Evolutionary conservation across 2,113 vertebrate species (phyloP).

Genomic region (Gnathonemus echidnorhynchus): DNA sequence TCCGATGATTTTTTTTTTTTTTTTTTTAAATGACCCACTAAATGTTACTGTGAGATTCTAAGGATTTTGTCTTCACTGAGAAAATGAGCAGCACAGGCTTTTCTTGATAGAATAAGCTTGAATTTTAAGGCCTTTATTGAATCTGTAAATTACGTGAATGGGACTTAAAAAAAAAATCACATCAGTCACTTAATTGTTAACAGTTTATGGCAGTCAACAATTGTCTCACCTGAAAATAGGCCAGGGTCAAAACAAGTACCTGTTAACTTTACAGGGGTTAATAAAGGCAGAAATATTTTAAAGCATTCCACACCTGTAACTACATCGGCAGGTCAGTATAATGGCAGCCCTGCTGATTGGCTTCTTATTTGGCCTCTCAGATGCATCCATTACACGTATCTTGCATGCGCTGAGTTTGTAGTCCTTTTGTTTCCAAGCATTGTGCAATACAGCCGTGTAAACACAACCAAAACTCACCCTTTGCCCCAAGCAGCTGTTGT

Average conservation of each 20-base stretch:
- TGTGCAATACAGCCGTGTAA: not conserved
- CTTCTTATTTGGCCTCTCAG: not conserved
- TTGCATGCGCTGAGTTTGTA: not conserved
- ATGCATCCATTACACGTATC: conserved; percentile 4
- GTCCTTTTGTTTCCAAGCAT: not conserved
- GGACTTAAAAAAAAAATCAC: not conserved
- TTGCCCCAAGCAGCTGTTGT: conserved; percentile 1
- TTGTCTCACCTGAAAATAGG: not conserved
- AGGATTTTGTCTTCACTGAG: not conserved
- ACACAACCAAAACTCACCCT: not conserved
- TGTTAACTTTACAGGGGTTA: not conserved
- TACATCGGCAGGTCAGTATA: conserved; percentile 17
- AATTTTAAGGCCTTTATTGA: not conserved
- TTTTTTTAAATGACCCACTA: not conserved
- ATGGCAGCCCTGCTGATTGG: not conserved
- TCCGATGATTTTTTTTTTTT: not conserved
- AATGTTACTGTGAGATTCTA: not conserved
- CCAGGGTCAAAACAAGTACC: not conserved
- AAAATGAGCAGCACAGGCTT: not conserved
- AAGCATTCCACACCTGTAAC: conserved; percentile 34
- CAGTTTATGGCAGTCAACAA: not conserved
- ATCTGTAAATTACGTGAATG: not conserved
- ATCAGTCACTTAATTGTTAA: not conserved
- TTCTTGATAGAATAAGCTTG: not conserved
- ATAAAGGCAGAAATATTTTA: not conserved